These are phyloP conservation scores for Hyles euphorbiae DNA, from an alignment of 1,140 invertebrate genomes.

Conservation along the genomic window DNA sequence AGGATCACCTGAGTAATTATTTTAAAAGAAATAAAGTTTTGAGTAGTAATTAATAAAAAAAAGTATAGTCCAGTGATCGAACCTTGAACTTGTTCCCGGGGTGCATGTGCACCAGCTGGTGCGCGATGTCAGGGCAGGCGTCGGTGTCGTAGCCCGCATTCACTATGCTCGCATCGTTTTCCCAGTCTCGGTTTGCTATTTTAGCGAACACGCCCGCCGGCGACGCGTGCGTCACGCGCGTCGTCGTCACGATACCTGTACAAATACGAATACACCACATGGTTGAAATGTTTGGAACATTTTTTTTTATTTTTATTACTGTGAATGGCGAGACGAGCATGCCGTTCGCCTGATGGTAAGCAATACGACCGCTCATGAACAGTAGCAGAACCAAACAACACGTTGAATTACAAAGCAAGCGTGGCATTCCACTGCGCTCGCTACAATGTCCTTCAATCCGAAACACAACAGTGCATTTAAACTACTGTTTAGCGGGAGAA, in stretches of 20 bases:
- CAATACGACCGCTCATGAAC: too few relatives aligned
- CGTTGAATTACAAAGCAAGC: too few relatives aligned
- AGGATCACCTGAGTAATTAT: constrained; percentile 74
- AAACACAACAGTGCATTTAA: too few relatives aligned
- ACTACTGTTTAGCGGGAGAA: too few relatives aligned
- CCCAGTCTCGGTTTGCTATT: constrained; percentile 84
- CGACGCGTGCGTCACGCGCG: constrained; percentile 87
- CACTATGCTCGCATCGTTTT: constrained; percentile 79
- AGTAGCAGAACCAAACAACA: too few relatives aligned
- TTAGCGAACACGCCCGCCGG: constrained; percentile 86
- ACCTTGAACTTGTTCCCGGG: constrained; percentile 77
- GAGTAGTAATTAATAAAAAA: not conserved
- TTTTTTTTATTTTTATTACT: too few relatives aligned
- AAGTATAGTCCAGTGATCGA: constrained; percentile 9
- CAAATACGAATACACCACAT: not conserved
- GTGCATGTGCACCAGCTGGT: constrained; percentile 82
- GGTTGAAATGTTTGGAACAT: not conserved
- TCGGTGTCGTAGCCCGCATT: not conserved
- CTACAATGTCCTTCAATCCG: too few relatives aligned
- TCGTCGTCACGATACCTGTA: constrained; percentile 82
- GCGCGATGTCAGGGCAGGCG: constrained; percentile 79
- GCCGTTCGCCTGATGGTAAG: too few relatives aligned
- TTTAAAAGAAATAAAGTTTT: not conserved
- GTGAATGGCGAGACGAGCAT: too few relatives aligned
- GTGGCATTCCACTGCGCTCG: too few relatives aligned